Conservation (phyloP, 2,888 invertebrate species). For the Heterodera filipjevi region DNA sequence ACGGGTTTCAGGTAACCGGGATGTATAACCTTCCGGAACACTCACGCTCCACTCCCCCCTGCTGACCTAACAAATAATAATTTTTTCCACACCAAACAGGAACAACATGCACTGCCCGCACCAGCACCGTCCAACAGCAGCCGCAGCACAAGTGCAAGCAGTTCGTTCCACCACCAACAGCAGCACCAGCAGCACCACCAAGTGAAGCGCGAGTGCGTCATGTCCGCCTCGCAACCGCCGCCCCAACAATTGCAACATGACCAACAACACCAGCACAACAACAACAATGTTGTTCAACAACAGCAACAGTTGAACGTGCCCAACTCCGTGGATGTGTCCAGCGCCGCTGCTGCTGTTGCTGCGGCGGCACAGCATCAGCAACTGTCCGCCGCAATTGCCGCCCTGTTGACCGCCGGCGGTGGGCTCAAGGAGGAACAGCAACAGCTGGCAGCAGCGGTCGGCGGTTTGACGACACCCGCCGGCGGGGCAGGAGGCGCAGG, state of each 20-base stretch:
- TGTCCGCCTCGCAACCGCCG: constrained; percentile 7
- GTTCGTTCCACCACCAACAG: neutral
- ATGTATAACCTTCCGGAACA: no score
- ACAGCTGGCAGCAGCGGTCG: neutral
- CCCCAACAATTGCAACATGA: neutral
- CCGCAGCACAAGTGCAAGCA: no score
- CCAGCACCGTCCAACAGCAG: neutral
- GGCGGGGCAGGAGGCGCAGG: neutral
- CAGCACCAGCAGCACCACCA: neutral
- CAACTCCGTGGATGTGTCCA: neutral
- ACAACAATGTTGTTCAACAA: neutral
- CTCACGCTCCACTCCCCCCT: no score
- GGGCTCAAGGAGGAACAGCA: neutral
- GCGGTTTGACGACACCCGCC: neutral
- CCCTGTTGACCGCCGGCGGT: constrained; percentile 1
- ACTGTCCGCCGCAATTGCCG: constrained; percentile 8
- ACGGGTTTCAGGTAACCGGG: no score
- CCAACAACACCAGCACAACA: neutral
- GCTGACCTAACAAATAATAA: no score
- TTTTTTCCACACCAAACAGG: no score
- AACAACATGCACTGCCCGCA: no score
- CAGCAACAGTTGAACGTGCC: neutral
- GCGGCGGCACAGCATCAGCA: neutral
- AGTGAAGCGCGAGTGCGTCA: neutral
- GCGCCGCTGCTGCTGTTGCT: neutral